Evolutionary conservation across 2,113 vertebrate species (phyloP), one percentile per base, ranked within the genome.

Genomic region (Gobio gobio): DNA sequence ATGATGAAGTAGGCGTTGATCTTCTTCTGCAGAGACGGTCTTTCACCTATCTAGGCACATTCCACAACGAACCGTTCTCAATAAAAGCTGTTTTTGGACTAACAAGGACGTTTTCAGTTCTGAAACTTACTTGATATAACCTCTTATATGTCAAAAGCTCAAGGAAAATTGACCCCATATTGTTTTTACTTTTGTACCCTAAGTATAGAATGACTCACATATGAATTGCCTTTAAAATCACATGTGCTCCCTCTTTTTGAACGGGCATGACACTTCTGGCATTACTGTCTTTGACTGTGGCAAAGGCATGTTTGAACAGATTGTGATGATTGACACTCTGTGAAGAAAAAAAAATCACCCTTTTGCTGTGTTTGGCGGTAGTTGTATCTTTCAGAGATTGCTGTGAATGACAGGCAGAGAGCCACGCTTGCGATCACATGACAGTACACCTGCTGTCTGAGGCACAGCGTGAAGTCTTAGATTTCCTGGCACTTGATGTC

Each of bases 321-420:
- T 51, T 2, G 10, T 82, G 87, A 66, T 20, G 40, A 88, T 86
- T 83, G 87, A 83, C 76, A 84, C 29, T 51, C 24, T 40, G 45
- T 79, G 74, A 83, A 33, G 29, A 56, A 18, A 36, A 56, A 5
- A 5, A 20, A 40, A 36, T 36, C 33, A 9, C 26, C 24, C 47
- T 40, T 81, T 26, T 43, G 49, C 70, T 16, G 58, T 14, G 58
- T 36, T 77, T 20, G 75, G 36, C 8, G 70, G 49, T 13, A 49
- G 47, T 26, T n/a, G 16, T 68, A 74, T 83, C 79, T 5, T 43
- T 75, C 33, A 63, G 45, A 49, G 87, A 75, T 84, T 72, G 63
- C 76, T n/a, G 63, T 22, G 63, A 78, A 75, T n/a, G 72, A 61
- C 58, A 74, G 70, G 12, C 8, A 58, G 54, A 74, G 51, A 47